phyloP scores from a whole-genome alignment of 2,888 invertebrate genomes.

The Melipona beecheii region DNA sequence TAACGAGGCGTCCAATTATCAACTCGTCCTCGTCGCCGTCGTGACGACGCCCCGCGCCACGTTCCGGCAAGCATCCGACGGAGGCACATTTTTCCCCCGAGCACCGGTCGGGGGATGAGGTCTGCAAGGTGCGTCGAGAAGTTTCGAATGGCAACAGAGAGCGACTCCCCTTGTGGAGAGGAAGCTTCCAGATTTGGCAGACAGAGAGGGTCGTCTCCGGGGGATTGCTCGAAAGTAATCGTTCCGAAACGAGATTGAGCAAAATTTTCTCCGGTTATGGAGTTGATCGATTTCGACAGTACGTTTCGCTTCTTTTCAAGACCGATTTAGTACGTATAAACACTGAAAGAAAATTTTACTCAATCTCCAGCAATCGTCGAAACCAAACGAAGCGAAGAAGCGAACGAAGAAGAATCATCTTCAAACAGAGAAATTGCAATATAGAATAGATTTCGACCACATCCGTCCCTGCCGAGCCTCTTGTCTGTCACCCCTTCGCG shows the following conservation, averaged over 20 bases:
- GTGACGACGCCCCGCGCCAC: conserved; percentile 40
- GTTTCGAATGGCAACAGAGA: conserved; percentile 13
- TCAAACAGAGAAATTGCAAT: not conserved
- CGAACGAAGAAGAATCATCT: no score
- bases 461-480: conserved; percentile 6
- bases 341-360: not conserved
- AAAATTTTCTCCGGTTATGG: not conserved
- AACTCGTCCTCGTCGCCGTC: conserved; percentile 67
- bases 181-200: not conserved
- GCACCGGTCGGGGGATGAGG: conserved; percentile 40
- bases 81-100: conserved; percentile 67
- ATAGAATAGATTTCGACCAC: conserved; percentile 22
- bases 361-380: no score
- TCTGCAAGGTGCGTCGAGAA: conserved; percentile 40
- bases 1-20: conserved; percentile 81
- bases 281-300: not conserved
- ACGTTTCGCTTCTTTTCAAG: not conserved
- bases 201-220: not conserved
- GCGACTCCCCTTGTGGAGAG: not conserved
- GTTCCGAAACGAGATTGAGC: not conserved
- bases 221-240: not conserved
- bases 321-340: not conserved
- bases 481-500: not conserved
- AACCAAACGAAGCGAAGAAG: no score
- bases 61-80: conserved; percentile 47